Evolutionary conservation across 2,113 vertebrate genomes (phyloP).

Genomic region (Lepus timidus): DNA sequence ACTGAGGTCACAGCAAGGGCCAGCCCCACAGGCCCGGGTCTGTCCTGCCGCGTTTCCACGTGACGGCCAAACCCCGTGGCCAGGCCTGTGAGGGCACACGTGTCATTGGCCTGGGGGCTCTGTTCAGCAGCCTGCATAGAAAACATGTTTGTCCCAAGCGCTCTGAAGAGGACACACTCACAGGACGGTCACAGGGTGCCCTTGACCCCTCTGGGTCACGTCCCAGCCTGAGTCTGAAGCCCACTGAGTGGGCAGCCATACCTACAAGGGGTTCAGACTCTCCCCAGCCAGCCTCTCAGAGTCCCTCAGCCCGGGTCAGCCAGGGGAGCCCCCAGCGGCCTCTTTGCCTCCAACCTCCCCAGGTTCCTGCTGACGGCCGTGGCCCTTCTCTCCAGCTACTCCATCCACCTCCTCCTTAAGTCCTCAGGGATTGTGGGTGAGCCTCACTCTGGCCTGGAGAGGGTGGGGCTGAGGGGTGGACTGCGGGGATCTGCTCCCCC

Average conservation of each 20-base stretch:
- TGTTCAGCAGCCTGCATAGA: not conserved
- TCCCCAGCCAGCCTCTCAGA: not conserved
- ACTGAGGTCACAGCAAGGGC: not conserved
- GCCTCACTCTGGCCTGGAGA: constrained; percentile 45
- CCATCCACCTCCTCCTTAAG: constrained; percentile 97
- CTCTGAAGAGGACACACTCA: not conserved
- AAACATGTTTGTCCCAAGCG: constrained; percentile 41
- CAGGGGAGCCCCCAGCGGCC: not conserved
- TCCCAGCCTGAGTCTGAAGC: not conserved
- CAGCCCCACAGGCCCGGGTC: not conserved
- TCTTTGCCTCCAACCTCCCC: not conserved
- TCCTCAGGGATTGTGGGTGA: constrained; percentile 97
- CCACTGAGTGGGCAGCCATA: not conserved
- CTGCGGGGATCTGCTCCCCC: not conserved
- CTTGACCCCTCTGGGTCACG: not conserved
- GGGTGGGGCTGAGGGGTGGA: not conserved
- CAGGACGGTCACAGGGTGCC: not conserved
- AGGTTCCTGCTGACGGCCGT: constrained; percentile 96
- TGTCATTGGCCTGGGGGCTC: constrained; percentile 25
- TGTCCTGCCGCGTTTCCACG: not conserved
- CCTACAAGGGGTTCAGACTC: not conserved
- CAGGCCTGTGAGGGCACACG: not conserved
- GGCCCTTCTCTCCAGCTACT: constrained; percentile 95
- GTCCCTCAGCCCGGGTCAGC: no score
- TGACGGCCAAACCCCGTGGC: not conserved